Conservation (phyloP, 2,797 vertebrate species). For the Poeciliopsis infans region DNA sequence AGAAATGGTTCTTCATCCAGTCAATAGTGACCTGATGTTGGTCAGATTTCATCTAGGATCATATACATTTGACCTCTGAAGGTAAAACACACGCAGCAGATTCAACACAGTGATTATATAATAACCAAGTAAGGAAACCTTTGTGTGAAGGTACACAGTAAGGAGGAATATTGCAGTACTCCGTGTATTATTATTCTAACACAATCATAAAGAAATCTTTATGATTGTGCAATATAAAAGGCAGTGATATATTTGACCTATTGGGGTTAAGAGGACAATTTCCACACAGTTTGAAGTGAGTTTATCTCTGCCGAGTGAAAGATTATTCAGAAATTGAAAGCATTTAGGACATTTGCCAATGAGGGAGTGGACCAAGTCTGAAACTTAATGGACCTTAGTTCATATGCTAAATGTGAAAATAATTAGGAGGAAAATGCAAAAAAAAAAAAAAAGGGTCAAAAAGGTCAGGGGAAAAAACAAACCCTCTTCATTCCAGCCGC, state of each 20-base stretch:
- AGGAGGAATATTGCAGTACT: too few relatives aligned
- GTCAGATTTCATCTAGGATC: neutral
- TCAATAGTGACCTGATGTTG: neutral
- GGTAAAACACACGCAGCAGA: neutral
- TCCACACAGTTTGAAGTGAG: neutral
- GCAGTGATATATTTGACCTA: neutral
- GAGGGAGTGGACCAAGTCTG: neutral
- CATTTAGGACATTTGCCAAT: neutral
- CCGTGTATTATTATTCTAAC: too few relatives aligned
- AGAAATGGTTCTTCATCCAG: neutral
- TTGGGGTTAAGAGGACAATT: neutral
- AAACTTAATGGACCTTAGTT: neutral
- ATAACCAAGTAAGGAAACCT: too few relatives aligned
- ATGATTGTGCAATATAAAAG: neutral
- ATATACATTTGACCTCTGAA: neutral
- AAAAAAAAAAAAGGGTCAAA: neutral
- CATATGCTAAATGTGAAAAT: neutral
- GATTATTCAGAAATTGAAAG: neutral
- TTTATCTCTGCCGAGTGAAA: neutral
- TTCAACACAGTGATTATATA: neutral
- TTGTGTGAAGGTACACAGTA: too few relatives aligned
- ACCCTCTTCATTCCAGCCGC: too few relatives aligned
- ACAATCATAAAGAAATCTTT: neutral
- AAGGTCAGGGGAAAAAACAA: neutral
- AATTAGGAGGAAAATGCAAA: neutral